phyloP scores from a whole-genome alignment of 2,797 vertebrate genomes.

The Pelodytes ibericus region DNA sequence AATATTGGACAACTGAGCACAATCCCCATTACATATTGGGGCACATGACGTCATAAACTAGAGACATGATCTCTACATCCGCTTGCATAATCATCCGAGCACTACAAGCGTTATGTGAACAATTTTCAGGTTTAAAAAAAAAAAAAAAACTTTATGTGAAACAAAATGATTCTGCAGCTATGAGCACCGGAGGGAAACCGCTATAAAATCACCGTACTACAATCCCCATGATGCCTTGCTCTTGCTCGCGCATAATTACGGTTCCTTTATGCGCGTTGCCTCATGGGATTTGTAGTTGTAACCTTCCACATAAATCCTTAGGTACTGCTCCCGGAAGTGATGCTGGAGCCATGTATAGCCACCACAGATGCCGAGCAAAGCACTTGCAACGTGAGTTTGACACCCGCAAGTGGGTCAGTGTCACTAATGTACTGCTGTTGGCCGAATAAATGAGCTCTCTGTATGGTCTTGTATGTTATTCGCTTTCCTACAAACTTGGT shows the following conservation, averaged over 20 bases:
- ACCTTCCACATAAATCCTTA: constrained; percentile 18
- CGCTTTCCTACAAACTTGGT: not conserved
- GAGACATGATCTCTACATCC: no score
- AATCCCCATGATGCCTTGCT: not conserved
- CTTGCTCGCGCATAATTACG: not conserved
- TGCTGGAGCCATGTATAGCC: constrained; percentile 6
- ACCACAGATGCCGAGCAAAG: not conserved
- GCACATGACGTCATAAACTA: no score
- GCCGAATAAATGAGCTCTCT: not conserved
- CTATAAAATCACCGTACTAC: no score
- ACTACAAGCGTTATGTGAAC: no score
- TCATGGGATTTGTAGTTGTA: constrained; percentile 24
- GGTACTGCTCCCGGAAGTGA: constrained; percentile 16
- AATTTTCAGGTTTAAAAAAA: no score
- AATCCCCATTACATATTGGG: no score
- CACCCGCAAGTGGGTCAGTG: not conserved
- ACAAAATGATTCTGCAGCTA: no score
- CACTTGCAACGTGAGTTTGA: constrained; percentile 16
- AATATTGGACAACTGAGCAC: no score
- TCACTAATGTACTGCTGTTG: not conserved
- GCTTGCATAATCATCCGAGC: no score
- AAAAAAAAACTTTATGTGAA: no score
- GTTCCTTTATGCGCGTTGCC: not conserved
- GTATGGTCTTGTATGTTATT: no score
- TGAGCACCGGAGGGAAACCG: no score